phyloP scores from a whole-genome alignment of 2,797 vertebrate genomes.

The Acanthurus leucopareius region DNA sequence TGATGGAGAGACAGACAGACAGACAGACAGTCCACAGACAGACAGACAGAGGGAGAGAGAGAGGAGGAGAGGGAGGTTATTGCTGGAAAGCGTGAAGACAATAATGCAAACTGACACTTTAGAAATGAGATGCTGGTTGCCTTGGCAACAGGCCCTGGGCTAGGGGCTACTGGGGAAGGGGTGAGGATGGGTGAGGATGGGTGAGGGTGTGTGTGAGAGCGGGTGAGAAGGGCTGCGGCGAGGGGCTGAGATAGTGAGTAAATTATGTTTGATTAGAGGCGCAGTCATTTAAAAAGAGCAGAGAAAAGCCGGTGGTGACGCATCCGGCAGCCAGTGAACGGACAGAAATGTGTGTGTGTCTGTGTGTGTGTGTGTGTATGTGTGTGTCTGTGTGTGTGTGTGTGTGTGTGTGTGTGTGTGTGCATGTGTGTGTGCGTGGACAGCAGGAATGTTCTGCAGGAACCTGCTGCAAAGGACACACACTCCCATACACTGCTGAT shows the following conservation, averaged over 20 bases:
- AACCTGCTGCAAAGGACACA: conserved; percentile 24
- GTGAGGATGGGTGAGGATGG: conserved; percentile 85
- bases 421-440: background rate
- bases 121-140: conserved; percentile 99
- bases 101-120: conserved; percentile 99
- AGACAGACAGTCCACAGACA: conserved; percentile 26
- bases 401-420: too few species aligned
- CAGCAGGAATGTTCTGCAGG: conserved; percentile 5
- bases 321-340: conserved; percentile 78
- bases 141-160: conserved; percentile 96
- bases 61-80: conserved; percentile 86
- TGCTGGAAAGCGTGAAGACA: conserved; percentile 98
- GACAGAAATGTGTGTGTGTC: conserved; percentile 58
- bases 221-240: conserved; percentile 89
- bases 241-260: conserved; percentile 93
- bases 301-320: conserved; percentile 88
- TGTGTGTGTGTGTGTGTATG: background rate
- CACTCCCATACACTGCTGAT: conserved; percentile 17
- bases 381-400: background rate
- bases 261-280: conserved; percentile 99
- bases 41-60: conserved; percentile 29
- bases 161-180: conserved; percentile 88
- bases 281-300: conserved; percentile 94
- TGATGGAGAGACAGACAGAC: conserved; percentile 50
- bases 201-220: conserved; percentile 30